Base-by-base conservation (phyloP, 2,797 vertebrate species). In the Parotocinclus haroldoi region DNA sequence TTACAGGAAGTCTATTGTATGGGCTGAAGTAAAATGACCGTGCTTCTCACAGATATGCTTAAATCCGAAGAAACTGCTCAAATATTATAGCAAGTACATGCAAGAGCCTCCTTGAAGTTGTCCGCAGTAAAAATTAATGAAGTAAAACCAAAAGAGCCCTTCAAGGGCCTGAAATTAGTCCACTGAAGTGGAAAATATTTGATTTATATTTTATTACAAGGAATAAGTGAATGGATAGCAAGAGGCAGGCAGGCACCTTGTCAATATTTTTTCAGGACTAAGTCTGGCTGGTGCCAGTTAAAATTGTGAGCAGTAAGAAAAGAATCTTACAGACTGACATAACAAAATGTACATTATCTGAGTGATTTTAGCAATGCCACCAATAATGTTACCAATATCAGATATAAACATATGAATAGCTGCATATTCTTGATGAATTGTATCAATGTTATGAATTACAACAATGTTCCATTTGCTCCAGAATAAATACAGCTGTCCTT, bases 41-140 rank as follows among this genome's bases (percentile, higher is more conserved):
- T 56, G 44, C 57, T 72, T 46, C 61, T 65, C 53, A 69, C 56
- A 49, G 42, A 69, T 48, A 48, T 46, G 49, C 63, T 73, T 51
- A 68, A 16, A 68, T 66, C 63, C 54, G 52, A 9, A 37, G 61
- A 46, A 56, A 71, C 73, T 54, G 64, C 56, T 78, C 68, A 58
- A 63, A 73, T 63, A 62, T 46, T 58, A 66, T 63, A 66, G 63
- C 48, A 51, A 52, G 51, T 52, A 58, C 67, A 66, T 66, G 51
- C 69, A 48, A 68, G 53, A 80, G 77, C 69, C 79, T 81, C 79
- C 81, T 79, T 83, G 80, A 78, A 69, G 71, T 74, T 77, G 79
- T 80, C 77, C 78, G 75, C 68, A 76, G 70, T 82, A 79, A 82
- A 80, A 78, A 68, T 81, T 80, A 76, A 83, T 81, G 78, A 76